phyloP scores from a whole-genome alignment of 2,888 invertebrate species.

The Mythimna impura region DNA sequence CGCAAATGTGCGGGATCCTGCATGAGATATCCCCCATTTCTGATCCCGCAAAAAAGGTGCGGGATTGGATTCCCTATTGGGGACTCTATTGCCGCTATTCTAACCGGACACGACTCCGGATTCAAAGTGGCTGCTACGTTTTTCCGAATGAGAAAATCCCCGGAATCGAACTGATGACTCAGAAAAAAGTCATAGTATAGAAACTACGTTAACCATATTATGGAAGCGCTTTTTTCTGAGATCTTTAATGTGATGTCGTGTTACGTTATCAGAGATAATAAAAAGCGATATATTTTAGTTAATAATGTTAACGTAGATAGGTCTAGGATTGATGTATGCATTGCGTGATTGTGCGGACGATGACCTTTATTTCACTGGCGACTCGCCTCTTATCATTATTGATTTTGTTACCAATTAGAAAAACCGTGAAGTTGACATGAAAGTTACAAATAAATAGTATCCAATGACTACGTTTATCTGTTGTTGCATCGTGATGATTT shows the following conservation, averaged over 20 bases:
- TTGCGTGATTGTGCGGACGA: slow-evolving; percentile 28
- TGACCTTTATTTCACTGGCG: slow-evolving; percentile 41
- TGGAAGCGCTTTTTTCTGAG: slow-evolving; percentile 1
- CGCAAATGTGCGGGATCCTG: no score
- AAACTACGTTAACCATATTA: slow-evolving; percentile 5
- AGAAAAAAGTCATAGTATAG: background rate
- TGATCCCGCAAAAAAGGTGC: no score
- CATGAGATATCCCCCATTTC: no score
- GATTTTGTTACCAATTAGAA: slow-evolving; percentile 5
- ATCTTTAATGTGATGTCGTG: slow-evolving; percentile 7
- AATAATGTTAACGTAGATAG: slow-evolving; percentile 17
- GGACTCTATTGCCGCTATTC: background rate
- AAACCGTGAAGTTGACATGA: background rate
- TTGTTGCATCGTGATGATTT: background rate
- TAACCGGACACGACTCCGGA: background rate
- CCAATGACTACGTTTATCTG: background rate
- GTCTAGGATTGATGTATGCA: background rate
- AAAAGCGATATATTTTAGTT: slow-evolving; percentile 16
- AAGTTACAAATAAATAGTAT: background rate
- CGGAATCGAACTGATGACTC: background rate
- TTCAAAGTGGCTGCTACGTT: background rate
- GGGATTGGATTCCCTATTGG: background rate
- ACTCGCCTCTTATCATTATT: slow-evolving; percentile 25
- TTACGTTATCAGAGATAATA: slow-evolving; percentile 15
- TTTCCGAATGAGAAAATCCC: background rate